phyloP scores from a whole-genome alignment of 2,797 vertebrate species.

The Propithecus deckenii region DNA sequence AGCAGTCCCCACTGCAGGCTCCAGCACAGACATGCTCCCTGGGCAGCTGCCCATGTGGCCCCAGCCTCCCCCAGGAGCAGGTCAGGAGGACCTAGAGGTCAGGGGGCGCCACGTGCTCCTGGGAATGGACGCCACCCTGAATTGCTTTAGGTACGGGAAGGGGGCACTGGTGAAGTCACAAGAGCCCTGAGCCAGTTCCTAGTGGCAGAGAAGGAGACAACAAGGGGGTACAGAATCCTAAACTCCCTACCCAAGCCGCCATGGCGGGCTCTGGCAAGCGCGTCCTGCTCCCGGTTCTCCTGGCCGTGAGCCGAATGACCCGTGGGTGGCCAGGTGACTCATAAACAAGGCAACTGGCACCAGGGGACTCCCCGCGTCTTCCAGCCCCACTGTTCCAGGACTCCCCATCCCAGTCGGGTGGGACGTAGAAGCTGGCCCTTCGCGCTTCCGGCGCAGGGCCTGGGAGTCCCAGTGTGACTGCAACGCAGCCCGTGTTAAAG shows the following conservation, averaged over 20 bases:
- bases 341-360: fast-evolving
- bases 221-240: too few species aligned
- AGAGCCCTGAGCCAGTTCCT: too few species aligned
- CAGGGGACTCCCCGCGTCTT: fast-evolving
- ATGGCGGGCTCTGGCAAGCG: fast-evolving
- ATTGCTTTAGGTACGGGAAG: fast-evolving
- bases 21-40: background rate
- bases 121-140: too few species aligned
- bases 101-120: background rate
- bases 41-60: fast-evolving
- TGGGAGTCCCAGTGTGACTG: fast-evolving
- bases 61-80: fast-evolving
- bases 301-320: fast-evolving
- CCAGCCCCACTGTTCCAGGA: fast-evolving
- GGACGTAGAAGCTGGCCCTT: fast-evolving
- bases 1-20: background rate
- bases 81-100: fast-evolving
- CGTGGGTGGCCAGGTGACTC: fast-evolving
- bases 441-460: fast-evolving
- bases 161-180: fast-evolving
- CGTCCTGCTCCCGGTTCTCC: fast-evolving
- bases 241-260: too few species aligned
- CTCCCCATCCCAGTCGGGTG: fast-evolving
- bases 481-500: background rate
- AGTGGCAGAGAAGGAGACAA: background rate